Evolutionary conservation across 2,888 invertebrate species (phyloP), one percentile per base, ranked within the genome.

Genomic region (Gastrophysa polygoni): DNA sequence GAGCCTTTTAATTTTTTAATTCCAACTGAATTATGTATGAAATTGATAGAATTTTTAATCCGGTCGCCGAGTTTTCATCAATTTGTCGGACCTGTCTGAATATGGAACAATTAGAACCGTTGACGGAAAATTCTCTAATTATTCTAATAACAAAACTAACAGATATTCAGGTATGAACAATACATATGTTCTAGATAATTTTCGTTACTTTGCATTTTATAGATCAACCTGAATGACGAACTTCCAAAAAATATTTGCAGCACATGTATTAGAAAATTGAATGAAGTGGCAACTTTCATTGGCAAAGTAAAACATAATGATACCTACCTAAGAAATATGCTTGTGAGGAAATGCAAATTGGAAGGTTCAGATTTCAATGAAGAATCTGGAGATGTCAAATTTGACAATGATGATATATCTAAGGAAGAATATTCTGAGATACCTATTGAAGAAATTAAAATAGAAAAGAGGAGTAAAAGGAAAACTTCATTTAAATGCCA

Each of bases 241-340:
- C 59, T 68, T 28, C 68, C 68, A 47, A 57, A 43, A 59, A 64
- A 68, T 63, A 48, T 64, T 18, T 68, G 68, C 52, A 21, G n/a
- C 11, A 18, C n/a, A 10, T 68, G 68, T 38, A 28, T 63, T 5
- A 5, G 38, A 46, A 59, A 61, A 24, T 17, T 66, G 32, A 48
- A 63, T 51, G 59, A 63, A 17, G 61, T 66, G 38, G 61, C 59
- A 10, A 24, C 21, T 10, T 68, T 68, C 62, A 63, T 64, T 20
- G 51, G 34, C 17, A 14, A 48, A 51, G 47, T 61, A 57, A 63
- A 64, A 60, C 28, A 47, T 17, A 68, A 46, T 60, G 58, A 68
- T 58, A 34, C n/a, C n/a, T 52, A 57, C 47, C 61, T 68, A 1
- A 60, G 54, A 59, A 14, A 61, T 29, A 38, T 64, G 1, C 16